These are phyloP conservation scores for Pygoscelis adeliae DNA, from an alignment of 2,113 vertebrate genomes.

Conservation along the genomic window DNA sequence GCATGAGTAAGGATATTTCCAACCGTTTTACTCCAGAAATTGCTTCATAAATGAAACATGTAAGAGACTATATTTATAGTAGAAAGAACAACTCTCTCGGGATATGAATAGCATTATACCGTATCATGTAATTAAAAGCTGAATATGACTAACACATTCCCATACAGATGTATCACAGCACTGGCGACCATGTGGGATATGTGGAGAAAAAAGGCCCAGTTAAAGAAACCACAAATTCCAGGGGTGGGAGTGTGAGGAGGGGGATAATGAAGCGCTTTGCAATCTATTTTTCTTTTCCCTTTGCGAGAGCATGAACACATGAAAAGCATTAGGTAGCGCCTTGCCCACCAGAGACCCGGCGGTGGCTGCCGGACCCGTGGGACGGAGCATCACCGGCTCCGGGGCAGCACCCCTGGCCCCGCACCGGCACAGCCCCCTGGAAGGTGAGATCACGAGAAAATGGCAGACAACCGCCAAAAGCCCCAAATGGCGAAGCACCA, in stretches of 20 bases:
- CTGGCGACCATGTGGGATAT: background rate
- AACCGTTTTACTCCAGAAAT: background rate
- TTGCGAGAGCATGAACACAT: background rate
- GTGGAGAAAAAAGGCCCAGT: background rate
- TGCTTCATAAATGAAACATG: background rate
- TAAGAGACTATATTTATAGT: background rate
- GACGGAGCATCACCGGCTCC: background rate
- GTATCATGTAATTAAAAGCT: slow-evolving; percentile 30
- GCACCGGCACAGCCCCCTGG: accelerated
- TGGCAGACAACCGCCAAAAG: background rate
- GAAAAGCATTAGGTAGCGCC: slow-evolving; percentile 4
- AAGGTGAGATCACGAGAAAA: background rate
- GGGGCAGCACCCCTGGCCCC: background rate
- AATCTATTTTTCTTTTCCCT: background rate
- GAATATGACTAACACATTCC: slow-evolving; percentile 42
- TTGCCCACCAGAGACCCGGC: background rate
- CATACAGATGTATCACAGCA: background rate
- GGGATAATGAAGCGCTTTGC: background rate
- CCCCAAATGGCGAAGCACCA: accelerated
- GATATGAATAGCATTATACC: background rate
- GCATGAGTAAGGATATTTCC: background rate
- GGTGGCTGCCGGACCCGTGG: background rate
- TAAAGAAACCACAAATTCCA: slow-evolving; percentile 39
- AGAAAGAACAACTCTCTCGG: background rate
- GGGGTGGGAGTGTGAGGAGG: background rate